Evolutionary conservation across 1,140 invertebrate species (phyloP).

Genomic region (Neodiprion fabricii): DNA sequence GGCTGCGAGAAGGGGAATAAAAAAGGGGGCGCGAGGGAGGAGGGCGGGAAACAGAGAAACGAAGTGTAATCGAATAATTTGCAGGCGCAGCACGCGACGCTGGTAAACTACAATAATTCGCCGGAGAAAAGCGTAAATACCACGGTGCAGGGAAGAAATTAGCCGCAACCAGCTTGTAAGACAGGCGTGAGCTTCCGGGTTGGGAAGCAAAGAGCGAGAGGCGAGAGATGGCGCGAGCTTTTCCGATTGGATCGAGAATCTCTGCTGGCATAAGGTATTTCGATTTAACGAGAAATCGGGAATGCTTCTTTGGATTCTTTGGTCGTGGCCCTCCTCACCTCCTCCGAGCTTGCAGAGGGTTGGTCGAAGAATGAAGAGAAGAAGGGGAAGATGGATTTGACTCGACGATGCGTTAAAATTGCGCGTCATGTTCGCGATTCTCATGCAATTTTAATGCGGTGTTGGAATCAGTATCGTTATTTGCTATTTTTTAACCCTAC

Average conservation of each 20-base stretch:
- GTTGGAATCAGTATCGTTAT: no score
- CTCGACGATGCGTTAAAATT: no score
- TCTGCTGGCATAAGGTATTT: not conserved
- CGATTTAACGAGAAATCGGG: conserved; percentile 4
- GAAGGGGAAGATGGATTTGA: no score
- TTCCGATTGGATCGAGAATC: not conserved
- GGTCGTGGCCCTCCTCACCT: not conserved
- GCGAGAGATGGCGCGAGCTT: not conserved
- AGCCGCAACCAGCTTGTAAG: not conserved
- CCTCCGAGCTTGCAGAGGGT: not conserved
- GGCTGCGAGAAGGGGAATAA: not conserved
- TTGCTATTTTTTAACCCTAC: no score
- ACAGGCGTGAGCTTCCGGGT: not conserved
- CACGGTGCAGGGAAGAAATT: not conserved
- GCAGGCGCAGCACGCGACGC: not conserved
- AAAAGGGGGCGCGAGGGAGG: not conserved
- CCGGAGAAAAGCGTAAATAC: not conserved
- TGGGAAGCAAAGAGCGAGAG: not conserved
- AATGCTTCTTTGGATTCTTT: not conserved
- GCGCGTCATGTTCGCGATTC: no score
- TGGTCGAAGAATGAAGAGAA: not conserved
- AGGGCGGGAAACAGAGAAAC: not conserved
- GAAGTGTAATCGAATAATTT: conserved; percentile 6
- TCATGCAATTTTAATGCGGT: no score
- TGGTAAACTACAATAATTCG: conserved; percentile 7